Percentiles rank a stretch among this genome's conserved stretches.
These are phyloP conservation scores for Tipula vernalis DNA, from an alignment of 2,888 invertebrate species.

Conservation along the genomic window DNA sequence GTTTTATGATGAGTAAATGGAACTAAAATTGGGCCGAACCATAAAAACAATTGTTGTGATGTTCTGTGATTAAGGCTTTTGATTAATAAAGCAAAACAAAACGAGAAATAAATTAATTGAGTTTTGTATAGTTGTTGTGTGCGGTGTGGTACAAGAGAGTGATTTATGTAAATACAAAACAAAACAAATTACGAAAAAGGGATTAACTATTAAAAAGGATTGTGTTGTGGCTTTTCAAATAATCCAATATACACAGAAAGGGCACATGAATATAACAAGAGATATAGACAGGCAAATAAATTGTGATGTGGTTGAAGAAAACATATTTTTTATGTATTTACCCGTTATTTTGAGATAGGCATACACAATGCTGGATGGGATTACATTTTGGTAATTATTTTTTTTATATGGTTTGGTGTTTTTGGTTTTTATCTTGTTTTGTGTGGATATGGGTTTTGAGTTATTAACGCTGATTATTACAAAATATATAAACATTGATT, in stretches of 20 bases:
- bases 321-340: background rate
- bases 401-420: background rate
- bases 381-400: background rate
- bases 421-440: background rate
- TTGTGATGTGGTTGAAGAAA: background rate
- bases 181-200: background rate
- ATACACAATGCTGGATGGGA: background rate
- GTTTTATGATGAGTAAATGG: background rate
- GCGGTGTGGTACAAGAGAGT: background rate
- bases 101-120: background rate
- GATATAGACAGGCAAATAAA: background rate
- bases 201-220: background rate
- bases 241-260: too few relatives aligned
- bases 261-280: background rate
- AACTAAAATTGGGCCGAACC: background rate
- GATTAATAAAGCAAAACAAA: background rate
- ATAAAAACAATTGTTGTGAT: background rate
- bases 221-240: background rate
- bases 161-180: background rate
- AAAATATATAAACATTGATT: background rate
- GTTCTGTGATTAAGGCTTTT: background rate
- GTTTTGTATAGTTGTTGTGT: background rate
- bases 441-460: background rate
- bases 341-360: background rate
- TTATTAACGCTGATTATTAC: background rate